Evolutionary conservation across 2,888 invertebrate species (phyloP), one percentile per base, ranked within the genome.

Genomic region (Standfussiana lucernea): DNA sequence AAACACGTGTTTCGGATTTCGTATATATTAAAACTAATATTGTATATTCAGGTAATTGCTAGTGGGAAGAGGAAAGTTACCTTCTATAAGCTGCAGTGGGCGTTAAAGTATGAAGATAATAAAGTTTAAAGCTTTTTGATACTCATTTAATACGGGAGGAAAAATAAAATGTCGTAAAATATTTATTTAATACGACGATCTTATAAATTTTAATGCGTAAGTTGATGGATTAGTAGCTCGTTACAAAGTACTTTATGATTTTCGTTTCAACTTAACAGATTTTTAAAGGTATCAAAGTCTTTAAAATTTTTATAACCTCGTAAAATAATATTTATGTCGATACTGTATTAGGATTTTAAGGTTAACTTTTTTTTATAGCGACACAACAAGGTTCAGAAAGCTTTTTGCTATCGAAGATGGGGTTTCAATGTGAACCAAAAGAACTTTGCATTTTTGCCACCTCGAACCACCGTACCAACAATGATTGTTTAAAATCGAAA

Each of bases 221-320:
- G 62, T 69, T 84, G 87, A 84, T 84, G 80, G 80, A 84, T 86
- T 84, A 86, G 75, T 72, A 70, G 69, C 69, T 80, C 87, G 66
- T 86, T 86, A 72, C 62, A n/a, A 35, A 42, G 40, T 72, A 59
- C 71, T 84, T 86, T 86, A 83, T 74, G 76, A 74, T 74, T 68
- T 72, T 84, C 84, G 65, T 84, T 79, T 84, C 47, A 66, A 62
- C 71, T 76, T 86, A 84, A 79, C 70, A 75, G 87, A 70, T 72
- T 86, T 84, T 79, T 75, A 84, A 73, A 79, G 70, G 56, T 80
- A 79, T 79, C 64, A 62, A 69, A 73, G 64, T 76, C 47, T 75
- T 84, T 79, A 76, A 83, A 75, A 84, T 59, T 74, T 65, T 86
- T 84, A 86, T 72, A 65, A 66, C 62, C n/a, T 84, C 84, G 64